These are phyloP conservation scores for Anastatus disparis DNA, from an alignment of 1,140 invertebrate genomes.

Conservation along the genomic window DNA sequence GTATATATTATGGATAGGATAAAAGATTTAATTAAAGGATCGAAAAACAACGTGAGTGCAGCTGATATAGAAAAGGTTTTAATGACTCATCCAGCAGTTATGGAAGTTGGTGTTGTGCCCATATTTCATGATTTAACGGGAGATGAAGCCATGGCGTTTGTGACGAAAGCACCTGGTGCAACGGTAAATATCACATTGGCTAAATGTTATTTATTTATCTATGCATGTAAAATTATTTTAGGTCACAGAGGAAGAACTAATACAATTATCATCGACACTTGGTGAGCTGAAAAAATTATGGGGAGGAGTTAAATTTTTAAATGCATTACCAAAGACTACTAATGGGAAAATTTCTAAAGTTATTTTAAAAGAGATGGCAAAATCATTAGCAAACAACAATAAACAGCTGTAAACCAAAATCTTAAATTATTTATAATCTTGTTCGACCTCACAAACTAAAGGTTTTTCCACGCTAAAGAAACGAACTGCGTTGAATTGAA, in stretches of 20 bases:
- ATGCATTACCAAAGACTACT: constrained; percentile 71
- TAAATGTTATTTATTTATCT: no score
- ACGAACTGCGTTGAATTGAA: no score
- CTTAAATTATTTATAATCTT: no score
- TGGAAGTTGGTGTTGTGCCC: constrained; percentile 76
- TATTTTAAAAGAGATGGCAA: constrained; percentile 58
- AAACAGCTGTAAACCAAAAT: no score
- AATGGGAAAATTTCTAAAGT: constrained; percentile 73
- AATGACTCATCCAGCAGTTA: constrained; percentile 71
- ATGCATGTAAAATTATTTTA: constrained; percentile 40
- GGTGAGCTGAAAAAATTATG: constrained; percentile 65
- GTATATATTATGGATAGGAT: constrained; percentile 69
- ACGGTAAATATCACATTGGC: no score
- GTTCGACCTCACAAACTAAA: no score
- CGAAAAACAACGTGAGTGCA: constrained; percentile 48
- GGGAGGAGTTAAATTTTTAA: constrained; percentile 71
- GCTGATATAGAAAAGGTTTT: constrained; percentile 74
- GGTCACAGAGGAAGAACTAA: constrained; percentile 52
- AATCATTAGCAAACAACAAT: neutral
- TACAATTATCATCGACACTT: constrained; percentile 50
- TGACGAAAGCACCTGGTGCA: constrained; percentile 57
- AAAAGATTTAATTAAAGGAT: constrained; percentile 71
- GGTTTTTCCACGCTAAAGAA: no score
- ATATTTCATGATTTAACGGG: constrained; percentile 69
- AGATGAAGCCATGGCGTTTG: constrained; percentile 74